Conservation (phyloP, 2,113 vertebrate genomes). For the Solea senegalensis region DNA sequence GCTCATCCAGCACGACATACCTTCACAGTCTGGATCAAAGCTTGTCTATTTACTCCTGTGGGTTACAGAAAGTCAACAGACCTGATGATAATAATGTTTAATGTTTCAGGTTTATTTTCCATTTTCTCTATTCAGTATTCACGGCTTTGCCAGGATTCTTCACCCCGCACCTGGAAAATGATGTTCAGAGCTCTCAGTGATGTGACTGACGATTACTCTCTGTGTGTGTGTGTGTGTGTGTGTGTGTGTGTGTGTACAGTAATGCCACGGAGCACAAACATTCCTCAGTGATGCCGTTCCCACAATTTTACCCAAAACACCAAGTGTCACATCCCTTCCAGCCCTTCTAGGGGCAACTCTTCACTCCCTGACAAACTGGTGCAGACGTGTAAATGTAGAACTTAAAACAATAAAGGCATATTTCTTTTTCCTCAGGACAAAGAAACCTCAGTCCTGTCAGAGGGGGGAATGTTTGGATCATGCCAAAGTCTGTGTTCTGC, state of each 20-base stretch:
- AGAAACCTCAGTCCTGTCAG: constrained; percentile 41
- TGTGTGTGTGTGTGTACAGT: constrained; percentile 15
- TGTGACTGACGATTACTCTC: neutral
- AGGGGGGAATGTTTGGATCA: constrained; percentile 39
- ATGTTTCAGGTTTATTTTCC: constrained; percentile 61
- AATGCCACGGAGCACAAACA: constrained; percentile 28
- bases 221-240: constrained; percentile 22
- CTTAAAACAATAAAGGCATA: constrained; percentile 68
- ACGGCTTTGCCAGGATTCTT: constrained; percentile 40
- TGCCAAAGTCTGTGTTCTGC: constrained; percentile 14
- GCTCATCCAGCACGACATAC: constrained; percentile 61
- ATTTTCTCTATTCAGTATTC: constrained; percentile 52
- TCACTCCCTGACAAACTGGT: constrained; percentile 25
- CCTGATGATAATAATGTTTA: constrained; percentile 61
- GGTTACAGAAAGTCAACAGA: constrained; percentile 40
- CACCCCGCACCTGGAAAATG: constrained; percentile 40
- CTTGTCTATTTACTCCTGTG: constrained; percentile 33
- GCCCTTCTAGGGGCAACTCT: constrained; percentile 58
- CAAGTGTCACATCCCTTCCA: constrained; percentile 53
- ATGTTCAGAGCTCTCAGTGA: constrained; percentile 33
- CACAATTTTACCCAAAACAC: constrained; percentile 44
- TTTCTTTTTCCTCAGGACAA: constrained; percentile 42
- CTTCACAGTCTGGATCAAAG: constrained; percentile 59
- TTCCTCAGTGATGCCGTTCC: constrained; percentile 62
- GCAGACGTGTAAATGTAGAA: constrained; percentile 67